These are phyloP conservation scores for Anser cygnoides DNA, from an alignment of 2,113 vertebrate genomes.

Conservation along the genomic window DNA sequence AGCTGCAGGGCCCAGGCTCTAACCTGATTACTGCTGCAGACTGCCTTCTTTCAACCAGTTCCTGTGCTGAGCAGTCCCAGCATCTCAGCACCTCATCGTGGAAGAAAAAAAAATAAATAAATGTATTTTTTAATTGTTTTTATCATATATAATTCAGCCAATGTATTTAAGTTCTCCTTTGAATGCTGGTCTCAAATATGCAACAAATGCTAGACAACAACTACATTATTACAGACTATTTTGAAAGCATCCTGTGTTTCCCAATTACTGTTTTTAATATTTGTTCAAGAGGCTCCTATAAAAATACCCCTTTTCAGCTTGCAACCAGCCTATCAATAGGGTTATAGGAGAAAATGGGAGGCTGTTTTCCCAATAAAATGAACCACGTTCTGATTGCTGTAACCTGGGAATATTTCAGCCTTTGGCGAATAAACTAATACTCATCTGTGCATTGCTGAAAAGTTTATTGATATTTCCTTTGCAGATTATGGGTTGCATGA, in stretches of 20 bases:
- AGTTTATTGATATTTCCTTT: neutral
- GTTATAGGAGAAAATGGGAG: accelerated
- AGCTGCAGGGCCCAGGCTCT: conserved; percentile 57
- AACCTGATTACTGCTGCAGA: conserved; percentile 20
- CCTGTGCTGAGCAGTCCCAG: neutral
- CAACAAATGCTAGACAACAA: neutral
- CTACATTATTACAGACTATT: neutral
- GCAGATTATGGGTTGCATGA: accelerated
- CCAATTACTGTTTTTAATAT: neutral
- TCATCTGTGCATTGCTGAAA: neutral
- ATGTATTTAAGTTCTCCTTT: neutral
- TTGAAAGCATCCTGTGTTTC: neutral
- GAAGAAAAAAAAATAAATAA: too few relatives aligned
- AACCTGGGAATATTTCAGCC: neutral
- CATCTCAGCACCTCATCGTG: neutral
- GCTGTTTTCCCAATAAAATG: neutral
- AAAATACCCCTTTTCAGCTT: neutral
- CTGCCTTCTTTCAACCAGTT: neutral
- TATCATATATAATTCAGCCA: too few relatives aligned
- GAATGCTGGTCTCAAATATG: neutral
- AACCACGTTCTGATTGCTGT: neutral
- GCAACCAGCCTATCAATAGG: neutral
- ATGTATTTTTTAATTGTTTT: too few relatives aligned
- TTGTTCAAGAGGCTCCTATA: neutral
- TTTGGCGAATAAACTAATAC: neutral